Evolutionary conservation across 2,888 invertebrate species (phyloP).

Genomic region (Nebria salina): DNA sequence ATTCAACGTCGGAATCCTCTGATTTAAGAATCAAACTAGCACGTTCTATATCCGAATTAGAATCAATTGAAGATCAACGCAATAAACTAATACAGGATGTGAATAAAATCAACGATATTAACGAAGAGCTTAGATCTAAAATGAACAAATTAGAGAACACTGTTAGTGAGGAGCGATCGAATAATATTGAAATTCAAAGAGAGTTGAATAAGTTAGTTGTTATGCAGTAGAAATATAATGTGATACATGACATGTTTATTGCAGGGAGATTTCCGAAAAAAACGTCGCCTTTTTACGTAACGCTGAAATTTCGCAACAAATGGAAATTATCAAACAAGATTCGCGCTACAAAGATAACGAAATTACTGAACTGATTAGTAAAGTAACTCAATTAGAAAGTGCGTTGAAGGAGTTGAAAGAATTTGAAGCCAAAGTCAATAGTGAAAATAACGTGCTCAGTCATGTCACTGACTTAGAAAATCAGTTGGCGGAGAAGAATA

Average conservation of each 20-base stretch:
- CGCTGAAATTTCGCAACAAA: slow-evolving; percentile 83
- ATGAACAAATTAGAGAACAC: slow-evolving; percentile 65
- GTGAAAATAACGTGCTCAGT: slow-evolving; percentile 65
- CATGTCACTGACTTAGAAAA: slow-evolving; percentile 68
- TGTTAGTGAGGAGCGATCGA: slow-evolving; percentile 66
- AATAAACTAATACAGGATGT: slow-evolving; percentile 64
- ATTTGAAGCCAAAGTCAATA: slow-evolving; percentile 58
- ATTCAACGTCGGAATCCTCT: slow-evolving; percentile 31
- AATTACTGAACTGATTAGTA: slow-evolving; percentile 69
- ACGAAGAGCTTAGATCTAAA: slow-evolving; percentile 64
- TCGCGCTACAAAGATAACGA: slow-evolving; percentile 75
- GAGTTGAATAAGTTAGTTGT: slow-evolving; percentile 58
- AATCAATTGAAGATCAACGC: slow-evolving; percentile 65
- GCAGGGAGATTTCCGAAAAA: slow-evolving; percentile 77
- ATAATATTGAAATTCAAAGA: slow-evolving; percentile 62
- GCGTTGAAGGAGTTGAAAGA: slow-evolving; percentile 59
- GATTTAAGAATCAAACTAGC: slow-evolving; percentile 54
- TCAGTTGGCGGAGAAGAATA: slow-evolving; percentile 72
- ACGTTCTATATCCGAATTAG: slow-evolving; percentile 63
- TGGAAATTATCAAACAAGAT: slow-evolving; percentile 79
- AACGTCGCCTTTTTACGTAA: slow-evolving; percentile 79
- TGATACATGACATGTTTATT: slow-evolving; percentile 48
- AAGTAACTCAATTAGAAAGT: slow-evolving; percentile 67
- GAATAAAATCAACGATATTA: slow-evolving; percentile 67
- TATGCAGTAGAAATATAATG: background rate